Evolutionary conservation across 1,140 invertebrate species (phyloP).

Genomic region (Zaprionus lachaisei): DNA sequence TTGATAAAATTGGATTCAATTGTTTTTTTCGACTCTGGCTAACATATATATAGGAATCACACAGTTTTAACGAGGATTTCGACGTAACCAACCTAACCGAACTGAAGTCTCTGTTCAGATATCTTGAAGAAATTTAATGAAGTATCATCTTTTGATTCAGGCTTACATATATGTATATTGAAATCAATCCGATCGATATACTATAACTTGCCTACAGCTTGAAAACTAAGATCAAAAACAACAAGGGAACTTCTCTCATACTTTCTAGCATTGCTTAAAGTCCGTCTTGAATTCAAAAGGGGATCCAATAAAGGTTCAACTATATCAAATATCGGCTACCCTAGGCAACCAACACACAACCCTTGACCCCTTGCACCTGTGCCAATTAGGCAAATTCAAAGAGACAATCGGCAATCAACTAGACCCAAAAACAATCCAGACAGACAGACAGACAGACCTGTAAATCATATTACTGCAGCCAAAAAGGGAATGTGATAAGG

Average conservation of each 20-base stretch:
- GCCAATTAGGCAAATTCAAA: conserved; percentile 23
- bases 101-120: too few relatives aligned
- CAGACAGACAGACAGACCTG: conserved; percentile 39
- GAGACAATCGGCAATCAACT: conserved; percentile 28
- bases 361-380: conserved; percentile 4
- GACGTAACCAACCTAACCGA: too few relatives aligned
- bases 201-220: neutral
- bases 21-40: too few relatives aligned
- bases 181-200: neutral
- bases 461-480: conserved; percentile 64
- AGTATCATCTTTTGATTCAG: too few relatives aligned
- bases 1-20: too few relatives aligned
- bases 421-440: conserved; percentile 16
- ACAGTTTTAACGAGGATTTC: too few relatives aligned
- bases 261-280: neutral
- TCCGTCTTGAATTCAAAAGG: neutral
- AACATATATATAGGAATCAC: too few relatives aligned
- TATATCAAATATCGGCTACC: conserved; percentile 8
- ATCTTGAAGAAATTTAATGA: neutral
- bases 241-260: neutral
- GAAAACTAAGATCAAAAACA: neutral
- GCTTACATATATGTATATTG: too few relatives aligned
- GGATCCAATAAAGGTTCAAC: neutral
- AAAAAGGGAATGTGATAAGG: neutral
- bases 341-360: neutral